These are phyloP conservation scores for Herminia tarsipennalis DNA, from an alignment of 2,888 invertebrate genomes.

Conservation along the genomic window DNA sequence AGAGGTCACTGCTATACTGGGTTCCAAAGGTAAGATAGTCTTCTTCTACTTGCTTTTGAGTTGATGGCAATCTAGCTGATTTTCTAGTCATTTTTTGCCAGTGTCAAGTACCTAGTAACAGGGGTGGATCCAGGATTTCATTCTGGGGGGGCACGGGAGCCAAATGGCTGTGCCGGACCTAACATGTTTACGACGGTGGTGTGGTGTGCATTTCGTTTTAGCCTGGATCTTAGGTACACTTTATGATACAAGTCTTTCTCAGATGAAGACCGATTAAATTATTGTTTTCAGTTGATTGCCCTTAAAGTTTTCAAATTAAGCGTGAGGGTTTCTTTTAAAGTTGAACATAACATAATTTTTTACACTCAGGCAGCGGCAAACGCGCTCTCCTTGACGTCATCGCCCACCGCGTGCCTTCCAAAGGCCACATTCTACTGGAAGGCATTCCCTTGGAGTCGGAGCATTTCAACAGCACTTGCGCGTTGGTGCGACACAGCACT, in stretches of 20 bases:
- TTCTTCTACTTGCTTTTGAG: background rate
- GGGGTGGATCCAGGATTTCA: too few species aligned
- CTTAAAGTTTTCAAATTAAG: too few species aligned
- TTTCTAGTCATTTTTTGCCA: background rate
- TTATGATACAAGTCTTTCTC: too few species aligned
- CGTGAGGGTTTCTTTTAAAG: background rate
- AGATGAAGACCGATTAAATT: too few species aligned
- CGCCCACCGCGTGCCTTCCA: constrained; percentile 91
- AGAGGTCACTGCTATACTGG: constrained; percentile 96
- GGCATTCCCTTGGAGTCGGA: constrained; percentile 93
- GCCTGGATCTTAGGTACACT: too few species aligned
- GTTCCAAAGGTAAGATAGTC: constrained; percentile 91
- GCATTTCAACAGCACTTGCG: constrained; percentile 94
- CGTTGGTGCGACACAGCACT: constrained; percentile 95
- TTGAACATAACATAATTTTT: background rate
- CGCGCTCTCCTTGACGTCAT: constrained; percentile 97
- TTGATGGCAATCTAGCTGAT: background rate
- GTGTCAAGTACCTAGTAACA: too few species aligned
- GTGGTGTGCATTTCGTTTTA: too few species aligned
- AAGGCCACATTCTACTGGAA: constrained; percentile 96
- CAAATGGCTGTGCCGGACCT: too few species aligned
- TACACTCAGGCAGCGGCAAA: constrained; percentile 93
- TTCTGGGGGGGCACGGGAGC: too few species aligned
- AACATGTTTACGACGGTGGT: too few species aligned
- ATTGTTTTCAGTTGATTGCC: too few species aligned